A percentile compares a stretch with the other conserved stretches of the same genome.
phyloP scores from a whole-genome alignment of 2,888 invertebrate genomes.

The Drosophila sordidula region DNA sequence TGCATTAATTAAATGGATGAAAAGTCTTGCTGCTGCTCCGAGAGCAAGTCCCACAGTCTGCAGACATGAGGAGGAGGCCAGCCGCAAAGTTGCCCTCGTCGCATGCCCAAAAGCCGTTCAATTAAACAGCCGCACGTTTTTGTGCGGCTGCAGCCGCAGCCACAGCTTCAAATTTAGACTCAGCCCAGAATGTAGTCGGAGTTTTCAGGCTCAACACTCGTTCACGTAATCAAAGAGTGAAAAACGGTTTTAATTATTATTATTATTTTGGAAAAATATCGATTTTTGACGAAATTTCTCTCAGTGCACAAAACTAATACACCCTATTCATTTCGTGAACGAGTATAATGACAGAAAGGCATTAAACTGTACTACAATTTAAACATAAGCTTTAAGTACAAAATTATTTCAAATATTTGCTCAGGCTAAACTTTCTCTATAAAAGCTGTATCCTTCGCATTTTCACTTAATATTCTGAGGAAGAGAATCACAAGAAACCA shows the following conservation, averaged over 20 bases:
- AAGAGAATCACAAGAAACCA: too few species aligned
- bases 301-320: too few species aligned
- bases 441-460: too few species aligned
- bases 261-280: too few species aligned
- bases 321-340: too few species aligned
- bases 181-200: conserved; percentile 14
- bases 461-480: too few species aligned
- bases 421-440: too few species aligned
- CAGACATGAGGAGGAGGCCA: background rate
- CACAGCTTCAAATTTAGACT: conserved; percentile 14
- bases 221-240: too few species aligned
- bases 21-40: conserved; percentile 20
- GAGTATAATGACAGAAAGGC: conserved; percentile 25
- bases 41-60: background rate
- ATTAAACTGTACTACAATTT: conserved; percentile 33
- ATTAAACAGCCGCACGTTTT: conserved; percentile 72
- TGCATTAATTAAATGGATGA: conserved; percentile 50
- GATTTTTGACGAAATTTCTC: too few species aligned
- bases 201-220: conserved; percentile 4
- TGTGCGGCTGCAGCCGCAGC: conserved; percentile 12
- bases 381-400: conserved; percentile 20
- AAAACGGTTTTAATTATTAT: too few species aligned
- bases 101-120: conserved; percentile 70
- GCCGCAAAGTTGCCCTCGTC: conserved; percentile 27
- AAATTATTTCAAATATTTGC: background rate